A percentile compares a stretch with the other conserved stretches of the same genome.
phyloP scores from a whole-genome alignment of 2,888 invertebrate genomes.

The Nephrotoma appendiculata region DNA sequence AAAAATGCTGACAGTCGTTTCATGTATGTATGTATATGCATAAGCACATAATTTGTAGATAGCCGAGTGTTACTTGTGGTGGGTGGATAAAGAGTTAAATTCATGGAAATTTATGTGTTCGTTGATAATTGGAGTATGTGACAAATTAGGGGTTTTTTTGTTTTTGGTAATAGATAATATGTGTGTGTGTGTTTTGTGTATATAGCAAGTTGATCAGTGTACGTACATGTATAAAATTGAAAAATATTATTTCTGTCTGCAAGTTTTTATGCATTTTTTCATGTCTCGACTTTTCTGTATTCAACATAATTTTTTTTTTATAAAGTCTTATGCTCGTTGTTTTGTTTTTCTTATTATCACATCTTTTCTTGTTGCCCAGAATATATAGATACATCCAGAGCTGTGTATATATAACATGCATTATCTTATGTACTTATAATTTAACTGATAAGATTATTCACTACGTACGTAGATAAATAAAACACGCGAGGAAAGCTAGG shows the following conservation, averaged over 20 bases:
- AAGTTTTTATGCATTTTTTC: background rate
- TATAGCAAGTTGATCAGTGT: background rate
- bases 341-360: background rate
- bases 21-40: background rate
- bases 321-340: background rate
- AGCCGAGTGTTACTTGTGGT: background rate
- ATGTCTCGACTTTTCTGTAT: background rate
- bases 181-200: background rate
- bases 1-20: background rate
- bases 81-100: background rate
- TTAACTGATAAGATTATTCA: background rate
- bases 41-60: background rate
- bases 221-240: background rate
- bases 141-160: background rate
- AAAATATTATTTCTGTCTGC: background rate
- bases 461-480: background rate
- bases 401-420: background rate
- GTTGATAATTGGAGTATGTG: background rate
- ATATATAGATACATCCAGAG: background rate
- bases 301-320: background rate
- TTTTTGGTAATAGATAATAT: background rate
- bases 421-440: background rate
- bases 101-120: background rate
- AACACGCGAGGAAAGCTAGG: background rate
- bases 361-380: background rate